These are phyloP conservation scores for Drosophila setosimentum DNA, from an alignment of 2,888 invertebrate species.

Conservation along the genomic window DNA sequence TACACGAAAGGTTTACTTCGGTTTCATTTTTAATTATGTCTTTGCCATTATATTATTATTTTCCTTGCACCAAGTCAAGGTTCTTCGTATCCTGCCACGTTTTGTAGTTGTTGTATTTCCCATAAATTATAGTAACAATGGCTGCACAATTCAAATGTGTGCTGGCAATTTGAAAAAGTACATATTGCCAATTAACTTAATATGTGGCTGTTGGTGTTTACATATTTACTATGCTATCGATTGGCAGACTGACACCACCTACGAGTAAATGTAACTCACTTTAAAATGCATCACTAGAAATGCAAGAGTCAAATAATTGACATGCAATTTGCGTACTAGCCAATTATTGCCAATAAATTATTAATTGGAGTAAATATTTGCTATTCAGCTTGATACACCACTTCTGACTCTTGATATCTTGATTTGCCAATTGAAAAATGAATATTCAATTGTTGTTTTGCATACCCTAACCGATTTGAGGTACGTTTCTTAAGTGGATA, in stretches of 20 bases:
- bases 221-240: background rate
- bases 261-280: background rate
- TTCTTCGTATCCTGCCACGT: constrained; percentile 33
- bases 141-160: constrained; percentile 31
- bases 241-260: background rate
- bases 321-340: background rate
- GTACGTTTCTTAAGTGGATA: no score
- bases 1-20: constrained; percentile 37
- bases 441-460: background rate
- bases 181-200: constrained; percentile 1
- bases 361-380: background rate
- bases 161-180: constrained; percentile 14
- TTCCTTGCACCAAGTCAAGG: constrained; percentile 58
- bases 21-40: constrained; percentile 11
- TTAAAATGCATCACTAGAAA: background rate
- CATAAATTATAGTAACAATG: constrained; percentile 46
- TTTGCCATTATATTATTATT: constrained; percentile 4
- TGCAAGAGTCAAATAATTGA: background rate
- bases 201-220: background rate
- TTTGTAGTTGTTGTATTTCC: constrained; percentile 18
- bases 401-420: background rate
- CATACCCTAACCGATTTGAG: no score
- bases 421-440: background rate
- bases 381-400: no score
- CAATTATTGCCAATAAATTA: background rate